These are phyloP conservation scores for Hetaerina americana DNA, from an alignment of 1,140 invertebrate genomes.

Conservation along the genomic window DNA sequence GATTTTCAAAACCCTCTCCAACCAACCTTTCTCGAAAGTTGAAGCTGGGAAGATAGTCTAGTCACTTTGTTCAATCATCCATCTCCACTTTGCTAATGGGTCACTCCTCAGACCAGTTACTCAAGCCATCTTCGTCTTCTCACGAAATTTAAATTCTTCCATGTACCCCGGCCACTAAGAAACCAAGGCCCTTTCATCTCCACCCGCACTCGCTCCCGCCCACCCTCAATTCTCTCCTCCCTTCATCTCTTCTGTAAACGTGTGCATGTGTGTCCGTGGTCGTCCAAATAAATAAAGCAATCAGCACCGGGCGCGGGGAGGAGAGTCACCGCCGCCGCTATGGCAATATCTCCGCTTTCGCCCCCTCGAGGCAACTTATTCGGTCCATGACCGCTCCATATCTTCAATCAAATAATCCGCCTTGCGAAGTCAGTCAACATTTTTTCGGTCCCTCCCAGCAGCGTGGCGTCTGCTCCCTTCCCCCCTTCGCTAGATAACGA, in stretches of 20 bases:
- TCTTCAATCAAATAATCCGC: not conserved
- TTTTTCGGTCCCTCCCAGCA: no score
- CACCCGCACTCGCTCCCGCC: not conserved
- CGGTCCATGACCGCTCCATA: not conserved
- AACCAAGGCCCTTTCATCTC: not conserved
- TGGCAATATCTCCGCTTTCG: not conserved
- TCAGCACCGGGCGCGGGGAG: not conserved
- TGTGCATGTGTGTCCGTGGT: not conserved
- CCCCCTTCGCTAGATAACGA: no score
- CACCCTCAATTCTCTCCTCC: not conserved
- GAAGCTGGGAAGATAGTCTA: no score
- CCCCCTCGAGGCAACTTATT: not conserved
- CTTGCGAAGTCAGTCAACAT: no score
- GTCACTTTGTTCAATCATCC: not conserved
- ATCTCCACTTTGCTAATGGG: not conserved
- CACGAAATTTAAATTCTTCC: not conserved
- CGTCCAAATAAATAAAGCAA: not conserved
- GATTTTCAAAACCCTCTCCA: no score
- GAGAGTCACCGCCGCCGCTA: not conserved
- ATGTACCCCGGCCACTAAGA: not conserved
- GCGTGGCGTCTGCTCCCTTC: no score
- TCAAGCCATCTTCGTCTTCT: not conserved
- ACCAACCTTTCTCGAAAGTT: no score
- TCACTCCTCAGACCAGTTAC: not conserved
- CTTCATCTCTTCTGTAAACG: not conserved